Evolutionary conservation across 2,113 vertebrate species (phyloP), one percentile per base, ranked within the genome.

Genomic region (Macquaria australasica): DNA sequence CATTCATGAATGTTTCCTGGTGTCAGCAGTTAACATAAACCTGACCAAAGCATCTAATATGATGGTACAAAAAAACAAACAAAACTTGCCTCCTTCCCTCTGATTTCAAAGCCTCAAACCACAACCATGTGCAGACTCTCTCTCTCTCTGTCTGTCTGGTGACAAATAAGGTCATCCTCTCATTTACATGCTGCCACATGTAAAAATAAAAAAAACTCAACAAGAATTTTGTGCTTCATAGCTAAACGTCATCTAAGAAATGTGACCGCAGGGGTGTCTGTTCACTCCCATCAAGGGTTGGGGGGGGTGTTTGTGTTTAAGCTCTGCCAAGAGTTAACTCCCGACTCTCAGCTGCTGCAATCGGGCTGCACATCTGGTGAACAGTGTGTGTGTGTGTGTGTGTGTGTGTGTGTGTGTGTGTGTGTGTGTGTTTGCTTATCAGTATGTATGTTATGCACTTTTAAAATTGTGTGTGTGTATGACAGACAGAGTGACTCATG

Each of bases 301-400:
- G 60, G 55, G 51, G 10, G 55, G 76, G 63, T 75, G 63, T 70
- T 60, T 72, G 56, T 64, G 64, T 72, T 69, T n/a, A 58, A 81
- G 41, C 43, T 25, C 53, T 83, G 81, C 75, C 81, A 82, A 82
- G 67, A 66, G 67, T 74, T 50, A 18, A 81, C 79, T 63, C 69
- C 62, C 51, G 43, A 6, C 72, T 41, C 64, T 37, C 37, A 56
- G 50, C 28, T 56, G 48, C 59, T 73, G 76, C 72, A 69, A 63
- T 75, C 25, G 59, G 59, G n/a, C 85, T 62, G 72, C 81, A 84
- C 89, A 90, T 89, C 80, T 89, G 85, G 71, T 11, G 37, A 77
- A 18, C 82, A 48, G 34, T n/a, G 31, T 60, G 9, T n/a, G 25
- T 70, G 37, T 69, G 48, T 70, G 58, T 64, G 68, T 43, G 73